phyloP scores from a whole-genome alignment of 2,888 invertebrate genomes.

The Carabus problematicus region DNA sequence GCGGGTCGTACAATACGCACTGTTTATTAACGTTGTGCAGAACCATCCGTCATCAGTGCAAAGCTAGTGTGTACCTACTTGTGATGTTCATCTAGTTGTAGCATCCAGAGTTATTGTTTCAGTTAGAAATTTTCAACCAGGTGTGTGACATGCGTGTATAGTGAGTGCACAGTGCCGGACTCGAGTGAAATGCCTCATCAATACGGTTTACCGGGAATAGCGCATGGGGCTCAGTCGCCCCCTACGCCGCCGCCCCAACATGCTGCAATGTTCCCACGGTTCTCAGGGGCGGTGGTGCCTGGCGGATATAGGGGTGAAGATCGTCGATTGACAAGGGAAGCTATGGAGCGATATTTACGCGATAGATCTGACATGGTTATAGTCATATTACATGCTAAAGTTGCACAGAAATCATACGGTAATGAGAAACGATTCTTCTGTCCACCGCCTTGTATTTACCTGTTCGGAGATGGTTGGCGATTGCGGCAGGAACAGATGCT shows the following conservation, averaged over 20 bases:
- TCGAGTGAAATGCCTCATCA: slow-evolving; percentile 77
- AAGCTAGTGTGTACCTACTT: slow-evolving; percentile 1
- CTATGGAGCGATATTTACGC: slow-evolving; percentile 95
- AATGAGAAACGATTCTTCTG: slow-evolving; percentile 99
- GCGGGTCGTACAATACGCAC: slow-evolving; percentile 35
- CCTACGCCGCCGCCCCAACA: slow-evolving; percentile 76
- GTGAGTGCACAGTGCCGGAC: slow-evolving; percentile 28
- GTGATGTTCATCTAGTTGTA: slow-evolving; percentile 1
- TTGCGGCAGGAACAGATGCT: slow-evolving; percentile 93
- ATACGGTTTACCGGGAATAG: slow-evolving; percentile 76
- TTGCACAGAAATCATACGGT: slow-evolving; percentile 99
- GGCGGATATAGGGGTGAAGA: slow-evolving; percentile 78
- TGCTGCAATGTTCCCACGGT: slow-evolving; percentile 65
- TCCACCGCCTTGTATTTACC: slow-evolving; percentile 98
- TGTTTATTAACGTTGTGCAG: slow-evolving; percentile 31
- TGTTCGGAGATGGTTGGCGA: slow-evolving; percentile 98
- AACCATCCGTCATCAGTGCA: not conserved
- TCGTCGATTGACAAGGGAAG: slow-evolving; percentile 84
- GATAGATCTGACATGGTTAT: slow-evolving; percentile 96
- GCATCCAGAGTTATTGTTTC: slow-evolving; percentile 10
- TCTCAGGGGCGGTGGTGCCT: slow-evolving; percentile 71
- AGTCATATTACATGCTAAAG: slow-evolving; percentile 98
- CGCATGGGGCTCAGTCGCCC: slow-evolving; percentile 80
- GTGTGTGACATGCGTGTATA: slow-evolving; percentile 34
- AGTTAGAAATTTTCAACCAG: slow-evolving; percentile 28